Evolutionary conservation across 2,113 vertebrate species (phyloP).

Genomic region (Elachura formosa): DNA sequence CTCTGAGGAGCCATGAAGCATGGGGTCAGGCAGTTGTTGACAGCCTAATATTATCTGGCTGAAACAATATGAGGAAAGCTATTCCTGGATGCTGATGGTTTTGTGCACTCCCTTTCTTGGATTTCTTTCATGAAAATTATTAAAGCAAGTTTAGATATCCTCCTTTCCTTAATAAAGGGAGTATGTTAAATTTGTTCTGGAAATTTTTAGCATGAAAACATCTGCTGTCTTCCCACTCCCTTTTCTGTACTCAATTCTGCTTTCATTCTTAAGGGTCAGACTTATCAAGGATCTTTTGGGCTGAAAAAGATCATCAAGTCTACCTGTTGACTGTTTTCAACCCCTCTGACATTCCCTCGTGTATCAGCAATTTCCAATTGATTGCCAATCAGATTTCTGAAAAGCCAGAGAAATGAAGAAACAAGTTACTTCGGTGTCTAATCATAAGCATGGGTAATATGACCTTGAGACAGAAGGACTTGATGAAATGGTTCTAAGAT

Average conservation of each 20-base stretch:
- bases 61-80: neutral
- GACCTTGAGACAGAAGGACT: neutral
- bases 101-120: neutral
- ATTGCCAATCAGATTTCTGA: neutral
- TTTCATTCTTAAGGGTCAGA: neutral
- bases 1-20: neutral
- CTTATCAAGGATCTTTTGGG: neutral
- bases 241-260: neutral
- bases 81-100: neutral
- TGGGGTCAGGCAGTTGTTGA: neutral
- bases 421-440: neutral
- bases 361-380: neutral
- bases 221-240: neutral
- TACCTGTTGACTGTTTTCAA: neutral
- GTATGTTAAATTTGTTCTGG: neutral
- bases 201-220: neutral
- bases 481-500: neutral
- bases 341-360: neutral
- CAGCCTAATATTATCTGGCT: neutral
- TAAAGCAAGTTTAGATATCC: neutral
- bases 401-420: neutral
- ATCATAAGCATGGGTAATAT: neutral
- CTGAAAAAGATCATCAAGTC: neutral
- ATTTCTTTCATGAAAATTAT: neutral
- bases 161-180: neutral